Evolutionary conservation across 2,888 invertebrate genomes (phyloP).

Genomic region (Phyllotreta striolata): DNA sequence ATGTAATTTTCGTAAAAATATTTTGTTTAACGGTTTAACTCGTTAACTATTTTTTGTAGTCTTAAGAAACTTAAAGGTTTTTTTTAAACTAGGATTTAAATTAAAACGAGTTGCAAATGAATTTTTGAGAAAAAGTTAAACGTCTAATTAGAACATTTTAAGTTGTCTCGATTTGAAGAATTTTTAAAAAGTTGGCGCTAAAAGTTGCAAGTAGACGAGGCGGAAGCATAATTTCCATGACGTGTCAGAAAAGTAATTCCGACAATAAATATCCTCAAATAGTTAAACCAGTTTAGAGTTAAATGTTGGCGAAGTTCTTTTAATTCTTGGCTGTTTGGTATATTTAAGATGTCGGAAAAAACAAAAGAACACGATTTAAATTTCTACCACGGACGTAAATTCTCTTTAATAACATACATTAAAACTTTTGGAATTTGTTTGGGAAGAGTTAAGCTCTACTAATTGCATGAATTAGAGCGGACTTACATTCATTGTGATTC

Average conservation of each 20-base stretch:
- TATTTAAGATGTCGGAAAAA: conserved; percentile 43
- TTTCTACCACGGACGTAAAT: conserved; percentile 55
- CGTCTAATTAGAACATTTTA: too few species aligned
- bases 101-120: too few species aligned
- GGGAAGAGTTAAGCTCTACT: conserved; percentile 59
- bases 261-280: conserved; percentile 35
- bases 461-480: conserved; percentile 60
- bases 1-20: too few species aligned
- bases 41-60: too few species aligned
- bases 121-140: too few species aligned
- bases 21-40: too few species aligned
- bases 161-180: too few species aligned
- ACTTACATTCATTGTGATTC: conserved; percentile 61
- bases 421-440: conserved; percentile 60
- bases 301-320: conserved; percentile 39
- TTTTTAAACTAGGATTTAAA: too few species aligned
- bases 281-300: conserved; percentile 33
- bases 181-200: conserved; percentile 11
- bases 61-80: too few species aligned
- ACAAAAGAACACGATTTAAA: conserved; percentile 47
- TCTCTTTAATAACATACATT: conserved; percentile 60
- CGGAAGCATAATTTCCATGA: conserved; percentile 30
- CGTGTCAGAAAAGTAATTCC: conserved; percentile 32
- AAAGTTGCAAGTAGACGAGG: conserved; percentile 11
- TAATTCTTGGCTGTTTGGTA: conserved; percentile 41